A percentile compares a stretch with the other conserved stretches of the same genome.
Evolutionary conservation across 53 echinoderm and acorn worm genomes (phyloP).

Genomic region (Holothuria scabra): DNA sequence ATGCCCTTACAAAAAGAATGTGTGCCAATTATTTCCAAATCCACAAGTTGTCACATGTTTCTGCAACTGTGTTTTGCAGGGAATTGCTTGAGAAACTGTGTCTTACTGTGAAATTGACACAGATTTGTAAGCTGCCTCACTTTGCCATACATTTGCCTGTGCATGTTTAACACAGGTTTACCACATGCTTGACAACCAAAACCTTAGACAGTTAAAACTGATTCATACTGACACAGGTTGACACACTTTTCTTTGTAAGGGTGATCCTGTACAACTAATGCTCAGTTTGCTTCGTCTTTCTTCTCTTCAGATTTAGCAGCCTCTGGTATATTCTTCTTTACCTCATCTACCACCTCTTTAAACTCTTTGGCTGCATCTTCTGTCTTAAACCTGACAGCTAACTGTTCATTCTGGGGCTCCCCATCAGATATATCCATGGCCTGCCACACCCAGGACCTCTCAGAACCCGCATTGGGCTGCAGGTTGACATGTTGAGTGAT

Average conservation of each 20-base stretch:
- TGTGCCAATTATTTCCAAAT: no score
- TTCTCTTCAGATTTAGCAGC: not conserved
- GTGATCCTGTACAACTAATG: not conserved
- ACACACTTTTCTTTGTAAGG: not conserved
- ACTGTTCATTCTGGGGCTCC: conserved; percentile 71
- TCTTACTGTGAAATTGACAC: no score
- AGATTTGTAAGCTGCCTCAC: no score
- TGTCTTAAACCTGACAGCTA: conserved; percentile 82
- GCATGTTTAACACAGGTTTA: no score
- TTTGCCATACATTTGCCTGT: no score
- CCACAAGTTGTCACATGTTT: no score
- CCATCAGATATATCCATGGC: conserved; percentile 90
- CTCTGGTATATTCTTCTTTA: conserved; percentile 58
- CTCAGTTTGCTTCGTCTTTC: not conserved
- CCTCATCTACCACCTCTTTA: conserved; percentile 72
- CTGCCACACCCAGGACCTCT: conserved; percentile 86
- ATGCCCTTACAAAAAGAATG: no score
- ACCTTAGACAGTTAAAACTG: no score
- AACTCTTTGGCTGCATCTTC: conserved; percentile 74
- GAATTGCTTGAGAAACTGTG: no score
- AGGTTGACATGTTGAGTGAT: conserved; percentile 74
- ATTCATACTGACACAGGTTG: no score
- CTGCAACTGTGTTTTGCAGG: no score
- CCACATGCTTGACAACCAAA: no score
- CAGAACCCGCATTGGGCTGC: conserved; percentile 67